Evolutionary conservation across 2,888 invertebrate genomes (phyloP).

Genomic region (Apeira syringaria): DNA sequence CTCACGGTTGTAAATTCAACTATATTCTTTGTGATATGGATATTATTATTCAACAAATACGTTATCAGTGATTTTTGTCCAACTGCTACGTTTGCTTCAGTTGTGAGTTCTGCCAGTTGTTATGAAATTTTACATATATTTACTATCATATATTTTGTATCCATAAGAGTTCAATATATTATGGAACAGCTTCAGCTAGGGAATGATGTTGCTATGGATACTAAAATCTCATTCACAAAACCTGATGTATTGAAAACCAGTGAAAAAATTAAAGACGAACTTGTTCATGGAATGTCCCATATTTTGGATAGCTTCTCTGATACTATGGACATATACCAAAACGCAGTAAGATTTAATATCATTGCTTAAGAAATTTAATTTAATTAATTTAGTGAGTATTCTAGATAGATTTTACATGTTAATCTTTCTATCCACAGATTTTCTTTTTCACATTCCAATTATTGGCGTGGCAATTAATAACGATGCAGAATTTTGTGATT

Average conservation of each 20-base stretch:
- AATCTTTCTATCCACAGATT: slow-evolving; percentile 40
- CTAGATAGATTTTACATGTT: too few species aligned
- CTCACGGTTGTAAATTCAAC: slow-evolving; percentile 10
- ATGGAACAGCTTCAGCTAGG: slow-evolving; percentile 40
- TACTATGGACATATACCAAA: slow-evolving; percentile 46
- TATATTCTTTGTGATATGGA: slow-evolving; percentile 24
- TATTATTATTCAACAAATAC: slow-evolving; percentile 34
- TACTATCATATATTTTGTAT: slow-evolving; percentile 42
- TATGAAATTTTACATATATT: slow-evolving; percentile 42
- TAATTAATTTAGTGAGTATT: too few species aligned
- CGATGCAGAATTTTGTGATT: slow-evolving; percentile 50
- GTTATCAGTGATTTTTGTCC: slow-evolving; percentile 37
- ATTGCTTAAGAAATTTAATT: too few species aligned
- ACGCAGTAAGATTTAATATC: slow-evolving; percentile 54
- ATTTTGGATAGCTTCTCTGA: slow-evolving; percentile 48
- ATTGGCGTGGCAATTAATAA: slow-evolving; percentile 47
- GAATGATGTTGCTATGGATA: slow-evolving; percentile 2
- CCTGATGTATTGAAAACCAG: slow-evolving; percentile 1
- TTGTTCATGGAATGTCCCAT: slow-evolving; percentile 39
- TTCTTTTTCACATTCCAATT: slow-evolving; percentile 49
- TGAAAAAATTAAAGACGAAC: slow-evolving; percentile 23
- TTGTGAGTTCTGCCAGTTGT: slow-evolving; percentile 34
- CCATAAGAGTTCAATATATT: slow-evolving; percentile 41
- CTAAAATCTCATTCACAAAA: slow-evolving; percentile 8
- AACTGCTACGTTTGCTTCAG: slow-evolving; percentile 30